phyloP scores from a whole-genome alignment of 2,888 invertebrate species.

The Adineta ricciae region DNA sequence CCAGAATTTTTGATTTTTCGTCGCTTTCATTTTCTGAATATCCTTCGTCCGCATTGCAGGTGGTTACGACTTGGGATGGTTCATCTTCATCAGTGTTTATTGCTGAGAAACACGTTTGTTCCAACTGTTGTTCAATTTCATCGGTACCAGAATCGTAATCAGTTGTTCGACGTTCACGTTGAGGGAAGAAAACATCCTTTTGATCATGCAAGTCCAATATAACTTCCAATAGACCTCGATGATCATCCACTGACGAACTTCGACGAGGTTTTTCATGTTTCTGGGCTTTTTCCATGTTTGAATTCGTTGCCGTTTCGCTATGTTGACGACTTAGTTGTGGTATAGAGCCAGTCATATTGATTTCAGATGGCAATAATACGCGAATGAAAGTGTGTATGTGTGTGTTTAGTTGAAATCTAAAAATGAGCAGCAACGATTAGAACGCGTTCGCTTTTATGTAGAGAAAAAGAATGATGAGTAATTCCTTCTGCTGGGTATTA shows the following conservation, averaged over 20 bases:
- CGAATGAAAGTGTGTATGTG: neutral
- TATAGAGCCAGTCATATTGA: neutral
- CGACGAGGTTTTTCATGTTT: neutral
- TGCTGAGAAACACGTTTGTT: too few relatives aligned
- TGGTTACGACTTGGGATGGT: too few relatives aligned
- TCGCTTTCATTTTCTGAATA: neutral
- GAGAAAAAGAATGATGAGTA: too few relatives aligned
- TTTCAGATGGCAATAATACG: neutral
- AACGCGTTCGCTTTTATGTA: too few relatives aligned
- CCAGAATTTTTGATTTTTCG: neutral
- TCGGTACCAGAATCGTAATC: neutral
- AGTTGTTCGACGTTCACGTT: neutral
- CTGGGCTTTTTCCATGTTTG: neutral
- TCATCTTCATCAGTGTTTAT: too few relatives aligned
- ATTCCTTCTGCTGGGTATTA: too few relatives aligned
- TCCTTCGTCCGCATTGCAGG: neutral
- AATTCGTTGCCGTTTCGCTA: neutral
- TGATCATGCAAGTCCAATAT: neutral
- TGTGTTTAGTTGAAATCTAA: neutral
- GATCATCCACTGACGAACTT: neutral
- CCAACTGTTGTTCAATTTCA: neutral
- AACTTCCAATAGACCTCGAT: too few relatives aligned
- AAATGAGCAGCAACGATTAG: too few relatives aligned
- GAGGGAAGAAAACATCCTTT: neutral
- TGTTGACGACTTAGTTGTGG: neutral